Percentiles rank a stretch among this genome's conserved stretches.
Conservation (phyloP, 2,888 invertebrate species). For the Melinaea marsaeus region DNA sequence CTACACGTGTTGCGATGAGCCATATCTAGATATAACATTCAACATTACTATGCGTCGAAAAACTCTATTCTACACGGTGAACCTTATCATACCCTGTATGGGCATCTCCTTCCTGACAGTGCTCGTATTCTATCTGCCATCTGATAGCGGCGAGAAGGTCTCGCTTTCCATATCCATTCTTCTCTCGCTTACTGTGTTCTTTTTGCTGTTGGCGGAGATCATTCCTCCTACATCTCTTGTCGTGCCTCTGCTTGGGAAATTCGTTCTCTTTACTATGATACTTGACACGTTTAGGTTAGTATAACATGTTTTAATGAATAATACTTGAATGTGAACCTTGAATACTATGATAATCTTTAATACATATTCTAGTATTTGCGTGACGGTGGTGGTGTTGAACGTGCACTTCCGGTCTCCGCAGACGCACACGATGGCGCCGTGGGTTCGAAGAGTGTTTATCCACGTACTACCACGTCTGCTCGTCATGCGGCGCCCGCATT, state of each 20-base stretch:
- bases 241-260: constrained; percentile 94
- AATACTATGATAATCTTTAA: not conserved
- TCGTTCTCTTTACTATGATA: constrained; percentile 97
- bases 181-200: constrained; percentile 97
- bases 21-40: constrained; percentile 97
- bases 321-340: not conserved
- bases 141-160: constrained; percentile 99
- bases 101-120: constrained; percentile 98
- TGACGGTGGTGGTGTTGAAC: constrained; percentile 97
- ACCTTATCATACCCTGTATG: constrained; percentile 97
- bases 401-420: constrained; percentile 98
- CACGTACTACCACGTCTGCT: constrained; percentile 96
- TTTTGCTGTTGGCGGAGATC: constrained; percentile 85
- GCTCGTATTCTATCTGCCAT: constrained; percentile 97
- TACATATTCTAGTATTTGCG: constrained; percentile 84
- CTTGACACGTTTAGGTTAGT: constrained; percentile 93
- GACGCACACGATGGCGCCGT: constrained; percentile 98
- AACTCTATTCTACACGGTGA: constrained; percentile 97
- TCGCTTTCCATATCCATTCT: constrained; percentile 97
- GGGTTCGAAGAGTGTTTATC: constrained; percentile 97
- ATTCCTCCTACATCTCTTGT: constrained; percentile 91
- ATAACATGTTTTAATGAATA: not conserved
- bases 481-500: constrained; percentile 92
- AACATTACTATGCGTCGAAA: constrained; percentile 98
- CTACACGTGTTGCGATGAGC: constrained; percentile 98